Evolutionary conservation across 2,888 invertebrate species (phyloP), one percentile per base, ranked within the genome.

Genomic region (Alcis repandata): DNA sequence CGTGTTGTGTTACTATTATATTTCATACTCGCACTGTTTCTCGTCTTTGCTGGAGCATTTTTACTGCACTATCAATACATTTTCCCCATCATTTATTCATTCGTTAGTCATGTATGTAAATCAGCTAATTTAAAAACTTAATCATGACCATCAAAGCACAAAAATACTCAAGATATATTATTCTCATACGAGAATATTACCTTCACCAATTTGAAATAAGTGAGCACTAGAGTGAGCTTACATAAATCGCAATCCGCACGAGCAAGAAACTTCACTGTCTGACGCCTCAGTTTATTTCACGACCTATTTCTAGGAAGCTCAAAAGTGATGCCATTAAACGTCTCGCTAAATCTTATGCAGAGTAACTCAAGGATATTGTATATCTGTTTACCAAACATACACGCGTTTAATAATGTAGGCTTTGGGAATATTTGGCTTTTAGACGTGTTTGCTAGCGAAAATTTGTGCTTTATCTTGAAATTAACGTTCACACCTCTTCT

Each of bases 361-460:
- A 15, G 46, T 59, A 54, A 54, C 53, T 59, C 52, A 40, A 53
- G 58, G 43, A 49, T 40, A 41, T 33, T 15, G 46, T 49, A 56
- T 41, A 19, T 32, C 33, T 43, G 49, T 43, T 49, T 49, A 62
- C 48, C 41, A 20, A 60, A 41, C 41, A 32, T 10, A 17, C 51
- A 13, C 40, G 27, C 61, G 54, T 59, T 41, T 63, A 59, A 49
- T 63, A 36, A 46, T 32, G 62, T 60, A 61, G 53, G 53, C 59
- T 41, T 52, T 51, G 41, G 38, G 63, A 61, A 65, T 65, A 63
- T 67, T 63, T 64, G 60, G 52, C 51, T 52, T 63, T 68, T 49
- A 59, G 38, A 65, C 61, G 22, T 51, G 56, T 63, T 57, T 45
- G 43, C 58, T 48, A 51, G 61, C 45, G 22, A 45, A 61, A 48